Conservation (phyloP, 2,888 invertebrate genomes). For the Anoplius nigerrimus region DNA sequence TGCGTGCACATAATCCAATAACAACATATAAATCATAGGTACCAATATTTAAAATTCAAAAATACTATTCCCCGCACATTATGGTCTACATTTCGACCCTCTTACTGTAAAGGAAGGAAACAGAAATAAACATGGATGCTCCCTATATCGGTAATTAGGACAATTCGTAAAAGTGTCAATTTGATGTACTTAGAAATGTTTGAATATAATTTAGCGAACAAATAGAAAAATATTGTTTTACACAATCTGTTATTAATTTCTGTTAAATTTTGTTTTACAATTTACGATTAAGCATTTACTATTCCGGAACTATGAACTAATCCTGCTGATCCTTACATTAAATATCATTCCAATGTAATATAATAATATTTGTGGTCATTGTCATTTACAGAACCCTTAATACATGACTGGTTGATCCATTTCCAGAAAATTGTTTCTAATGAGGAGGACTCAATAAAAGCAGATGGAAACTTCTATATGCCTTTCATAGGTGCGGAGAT, state of each 20-base stretch:
- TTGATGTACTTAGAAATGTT: no score
- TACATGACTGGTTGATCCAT: constrained; percentile 61
- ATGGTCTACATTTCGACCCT: no score
- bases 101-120: no score
- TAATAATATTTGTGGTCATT: constrained; percentile 19
- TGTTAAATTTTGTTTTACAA: no score
- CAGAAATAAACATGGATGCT: constrained; percentile 46
- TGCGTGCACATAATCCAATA: not conserved
- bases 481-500: constrained; percentile 60
- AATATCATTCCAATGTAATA: not conserved
- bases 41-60: constrained; percentile 9
- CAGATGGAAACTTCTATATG: constrained; percentile 52
- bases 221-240: no score
- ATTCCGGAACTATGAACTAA: not conserved
- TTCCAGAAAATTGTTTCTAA: constrained; percentile 48
- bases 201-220: not conserved
- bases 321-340: not conserved
- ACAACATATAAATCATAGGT: not conserved
- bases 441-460: constrained; percentile 46
- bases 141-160: constrained; percentile 55
- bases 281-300: not conserved
- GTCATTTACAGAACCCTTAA: constrained; percentile 35
- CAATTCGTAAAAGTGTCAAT: no score
- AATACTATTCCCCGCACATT: not conserved
- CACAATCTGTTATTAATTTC: no score